phyloP scores from a whole-genome alignment of 2,113 vertebrate genomes.

The Ageneiosus marmoratus region DNA sequence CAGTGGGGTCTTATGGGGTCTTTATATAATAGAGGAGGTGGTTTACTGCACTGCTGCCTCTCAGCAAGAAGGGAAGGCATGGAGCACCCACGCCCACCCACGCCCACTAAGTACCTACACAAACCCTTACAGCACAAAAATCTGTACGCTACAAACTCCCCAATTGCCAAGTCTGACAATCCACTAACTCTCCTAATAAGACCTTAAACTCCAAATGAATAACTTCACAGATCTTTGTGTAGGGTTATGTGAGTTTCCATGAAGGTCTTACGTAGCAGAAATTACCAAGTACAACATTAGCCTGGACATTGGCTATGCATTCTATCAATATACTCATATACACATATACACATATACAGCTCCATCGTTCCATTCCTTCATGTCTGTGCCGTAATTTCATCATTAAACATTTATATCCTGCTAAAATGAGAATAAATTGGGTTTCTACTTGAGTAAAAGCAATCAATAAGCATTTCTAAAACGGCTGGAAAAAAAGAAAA shows the following conservation, averaged over 20 bases:
- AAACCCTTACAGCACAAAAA: too few relatives aligned
- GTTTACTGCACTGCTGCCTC: too few relatives aligned
- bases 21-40: too few relatives aligned
- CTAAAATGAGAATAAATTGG: conserved; percentile 12
- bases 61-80: too few relatives aligned
- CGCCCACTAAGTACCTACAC: too few relatives aligned
- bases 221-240: not conserved
- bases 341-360: too few relatives aligned
- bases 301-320: not conserved
- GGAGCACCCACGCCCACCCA: too few relatives aligned
- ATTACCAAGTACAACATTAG: not conserved
- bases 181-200: too few relatives aligned
- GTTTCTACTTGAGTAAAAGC: conserved; percentile 13
- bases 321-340: not conserved
- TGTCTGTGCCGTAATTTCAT: conserved; percentile 7
- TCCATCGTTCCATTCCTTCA: conserved; percentile 11
- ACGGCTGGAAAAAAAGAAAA: not conserved
- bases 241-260: not conserved
- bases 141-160: too few relatives aligned
- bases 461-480: conserved; percentile 29
- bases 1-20: too few relatives aligned
- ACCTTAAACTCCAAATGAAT: too few relatives aligned
- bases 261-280: not conserved
- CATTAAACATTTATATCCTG: conserved; percentile 30
- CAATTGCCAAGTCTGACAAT: too few relatives aligned